Evolutionary conservation across 92 coral and sea anemone species (phyloP).

Genomic region (Anthopleura xanthogrammica): DNA sequence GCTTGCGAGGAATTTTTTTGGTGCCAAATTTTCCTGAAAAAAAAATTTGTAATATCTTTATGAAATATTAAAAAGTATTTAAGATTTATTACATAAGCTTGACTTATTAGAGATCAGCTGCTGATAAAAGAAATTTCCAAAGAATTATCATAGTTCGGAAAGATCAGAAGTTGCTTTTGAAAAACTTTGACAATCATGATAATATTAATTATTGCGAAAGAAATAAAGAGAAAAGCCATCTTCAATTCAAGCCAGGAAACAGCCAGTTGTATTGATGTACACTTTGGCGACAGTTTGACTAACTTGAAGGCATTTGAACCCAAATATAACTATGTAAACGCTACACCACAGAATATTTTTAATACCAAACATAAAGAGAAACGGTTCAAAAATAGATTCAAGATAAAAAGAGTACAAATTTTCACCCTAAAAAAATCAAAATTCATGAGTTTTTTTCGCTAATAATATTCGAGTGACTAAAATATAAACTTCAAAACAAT

Average conservation of each 20-base stretch:
- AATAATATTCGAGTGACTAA: no score
- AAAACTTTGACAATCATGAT: no score
- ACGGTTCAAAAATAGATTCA: no score
- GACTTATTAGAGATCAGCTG: neutral
- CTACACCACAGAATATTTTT: no score
- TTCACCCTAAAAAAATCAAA: no score
- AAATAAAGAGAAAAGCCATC: neutral
- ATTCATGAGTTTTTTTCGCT: no score
- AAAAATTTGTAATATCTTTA: neutral
- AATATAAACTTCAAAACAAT: no score
- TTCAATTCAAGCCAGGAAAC: neutral
- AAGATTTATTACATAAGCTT: neutral
- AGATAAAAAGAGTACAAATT: no score
- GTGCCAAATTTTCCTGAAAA: neutral
- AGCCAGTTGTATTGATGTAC: neutral
- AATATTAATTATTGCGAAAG: neutral
- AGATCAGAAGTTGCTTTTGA: neutral
- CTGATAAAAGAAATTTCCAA: neutral
- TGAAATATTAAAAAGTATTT: neutral
- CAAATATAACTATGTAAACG: neutral
- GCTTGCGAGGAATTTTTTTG: neutral
- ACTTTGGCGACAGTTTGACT: neutral
- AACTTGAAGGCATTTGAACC: neutral
- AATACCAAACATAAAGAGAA: no score
- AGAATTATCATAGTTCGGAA: neutral